Base-by-base conservation (phyloP, 2,113 vertebrate species). In the Nyctereutes procyonoides region DNA sequence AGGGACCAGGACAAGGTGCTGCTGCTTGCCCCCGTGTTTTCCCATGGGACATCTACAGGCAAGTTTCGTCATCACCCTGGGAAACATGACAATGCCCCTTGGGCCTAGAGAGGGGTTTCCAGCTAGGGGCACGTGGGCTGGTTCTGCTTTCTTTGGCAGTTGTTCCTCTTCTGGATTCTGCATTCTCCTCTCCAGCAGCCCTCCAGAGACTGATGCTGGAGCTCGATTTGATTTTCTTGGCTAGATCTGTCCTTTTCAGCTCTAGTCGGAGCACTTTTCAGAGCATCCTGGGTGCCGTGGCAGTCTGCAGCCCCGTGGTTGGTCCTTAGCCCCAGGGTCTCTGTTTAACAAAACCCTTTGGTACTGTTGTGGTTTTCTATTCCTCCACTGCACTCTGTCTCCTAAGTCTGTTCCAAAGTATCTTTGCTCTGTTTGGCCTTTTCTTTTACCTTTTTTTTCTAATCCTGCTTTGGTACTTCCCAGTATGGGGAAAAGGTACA, bases 71-170 rank as follows among this genome's bases (percentile, higher is more conserved):
- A 62, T 86, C 53, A 28, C 0, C 1, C 55, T 96, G 92, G 90
- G 73, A 74, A 96, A 87, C 30, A 35, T 0, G 32, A 30, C 26
- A 96, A 90, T 76, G 48, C 98, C 95, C 88, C 81, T 97, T 5
- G 69, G 88, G 93, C 90, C 73, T 86, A 11, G 15, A 77, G 51
- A 96, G 93, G 92, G 84, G 43, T 77, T 97, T 97, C 89, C 89
- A 95, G 79, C 88, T 83, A 71, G 87, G 92, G 95, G 93, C 87
- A 48, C 48, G 0, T 91, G 91, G 95, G 92, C 88, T 95, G 91
- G 30, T 77, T 98, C 85, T 98, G 92, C 97, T 96, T 89, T 97
- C 97, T 98, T 97, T 97, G 98, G 97, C 98, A 94, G 97, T 97
- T 79, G 74, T 35, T 96, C 88, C 84, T 98, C 96, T 88, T 98